Conservation (phyloP, 2,888 invertebrate genomes). For the Trichopoda pennipes region DNA sequence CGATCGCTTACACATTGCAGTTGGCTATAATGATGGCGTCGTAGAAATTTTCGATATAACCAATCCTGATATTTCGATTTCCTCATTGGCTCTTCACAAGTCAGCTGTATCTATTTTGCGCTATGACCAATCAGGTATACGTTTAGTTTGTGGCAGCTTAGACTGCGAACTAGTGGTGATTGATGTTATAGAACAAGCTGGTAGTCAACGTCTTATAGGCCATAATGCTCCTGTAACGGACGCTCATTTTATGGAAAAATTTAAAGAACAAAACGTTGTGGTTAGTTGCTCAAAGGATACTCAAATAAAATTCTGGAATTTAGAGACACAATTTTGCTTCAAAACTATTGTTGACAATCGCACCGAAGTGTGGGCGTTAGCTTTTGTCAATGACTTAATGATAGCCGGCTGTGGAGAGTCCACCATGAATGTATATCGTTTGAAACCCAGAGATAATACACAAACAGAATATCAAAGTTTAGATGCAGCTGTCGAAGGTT, state of each 20-base stretch:
- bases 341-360: conserved; percentile 95
- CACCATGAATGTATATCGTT: conserved; percentile 91
- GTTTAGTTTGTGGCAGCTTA: conserved; percentile 92
- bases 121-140: conserved; percentile 91
- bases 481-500: conserved; percentile 79
- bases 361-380: conserved; percentile 94
- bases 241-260: conserved; percentile 85
- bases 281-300: conserved; percentile 95
- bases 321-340: conserved; percentile 96
- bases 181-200: conserved; percentile 96
- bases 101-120: conserved; percentile 90
- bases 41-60: conserved; percentile 91
- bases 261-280: conserved; percentile 82
- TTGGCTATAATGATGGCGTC: conserved; percentile 95
- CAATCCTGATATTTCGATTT: conserved; percentile 84
- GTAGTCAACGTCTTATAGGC: conserved; percentile 92
- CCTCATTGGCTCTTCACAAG: conserved; percentile 90
- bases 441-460: conserved; percentile 82
- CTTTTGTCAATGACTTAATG: conserved; percentile 89
- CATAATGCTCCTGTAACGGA: conserved; percentile 96
- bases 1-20: conserved; percentile 90
- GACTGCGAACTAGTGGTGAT: conserved; percentile 97
- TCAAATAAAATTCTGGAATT: conserved; percentile 98
- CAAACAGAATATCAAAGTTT: conserved; percentile 82
- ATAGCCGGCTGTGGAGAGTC: conserved; percentile 94